Percentiles rank a stretch among this genome's conserved stretches.
Evolutionary conservation across 53 echinoderm and acorn worm genomes (phyloP).

Genomic region (Astropecten irregularis): DNA sequence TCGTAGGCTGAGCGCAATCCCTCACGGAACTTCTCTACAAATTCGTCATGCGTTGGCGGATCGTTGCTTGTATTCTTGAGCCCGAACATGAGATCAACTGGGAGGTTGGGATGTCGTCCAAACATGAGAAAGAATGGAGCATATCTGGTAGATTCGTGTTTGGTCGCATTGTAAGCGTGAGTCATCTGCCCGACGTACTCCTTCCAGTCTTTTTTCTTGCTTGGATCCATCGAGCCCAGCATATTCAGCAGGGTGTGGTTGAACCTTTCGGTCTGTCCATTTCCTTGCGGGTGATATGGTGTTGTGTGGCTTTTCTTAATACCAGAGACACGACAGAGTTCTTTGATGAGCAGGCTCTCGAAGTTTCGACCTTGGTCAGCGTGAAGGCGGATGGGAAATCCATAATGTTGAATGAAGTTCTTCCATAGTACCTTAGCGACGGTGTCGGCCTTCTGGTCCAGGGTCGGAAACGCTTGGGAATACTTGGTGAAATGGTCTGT

Average conservation of each 20-base stretch:
- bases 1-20: not conserved
- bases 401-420: conserved; percentile 30
- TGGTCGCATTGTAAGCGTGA: conserved; percentile 20
- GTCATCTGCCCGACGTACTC: not conserved
- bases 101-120: conserved; percentile 11
- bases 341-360: conserved; percentile 9
- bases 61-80: not conserved
- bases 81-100: conserved; percentile 28
- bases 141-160: conserved; percentile 4
- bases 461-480: conserved; percentile 41
- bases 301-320: conserved; percentile 47
- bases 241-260: conserved; percentile 18
- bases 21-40: not conserved
- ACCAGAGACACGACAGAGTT: conserved; percentile 20
- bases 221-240: not conserved
- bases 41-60: not conserved
- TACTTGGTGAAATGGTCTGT: conserved; percentile 37
- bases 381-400: conserved; percentile 38
- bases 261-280: conserved; percentile 23
- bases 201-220: conserved; percentile 9
- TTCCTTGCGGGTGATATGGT: not conserved
- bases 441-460: conserved; percentile 45
- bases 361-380: conserved; percentile 54
- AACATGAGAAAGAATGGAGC: conserved; percentile 15
- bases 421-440: conserved; percentile 31